Evolutionary conservation across 2,797 vertebrate species (phyloP), one percentile per base, ranked within the genome.

Genomic region (Eleutherodactylus coqui): DNA sequence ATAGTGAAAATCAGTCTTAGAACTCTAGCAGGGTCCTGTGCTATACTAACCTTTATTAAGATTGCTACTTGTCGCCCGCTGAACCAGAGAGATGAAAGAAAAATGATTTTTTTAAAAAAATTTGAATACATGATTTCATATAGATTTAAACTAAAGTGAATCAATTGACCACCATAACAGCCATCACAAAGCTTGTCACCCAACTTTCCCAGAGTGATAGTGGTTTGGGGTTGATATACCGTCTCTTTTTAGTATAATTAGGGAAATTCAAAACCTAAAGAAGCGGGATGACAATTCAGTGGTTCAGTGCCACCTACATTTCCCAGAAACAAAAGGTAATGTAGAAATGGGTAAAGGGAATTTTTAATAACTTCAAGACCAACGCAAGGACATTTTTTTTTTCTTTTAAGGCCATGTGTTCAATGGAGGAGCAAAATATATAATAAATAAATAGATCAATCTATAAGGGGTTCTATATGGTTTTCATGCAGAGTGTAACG

Each of bases 41-140:
- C 21, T 60, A 34, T 70, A 32, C 29, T n/a, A n/a, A 78, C 53
- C 21, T 70, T n/a, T 73, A 45, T 55, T 75, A 55, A 58, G 17
- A 51, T 38, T 81, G 47, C n/a, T 49, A 51, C 75, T 70, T 7
- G 49, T 34, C 55, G 36, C 75, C 85, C 79, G 75, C 69, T 75
- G 69, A 49, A 85, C 14, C 3, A 49, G 27, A 41, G 38, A 69
- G 47, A 41, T 85, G 19, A 38, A 78, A 84, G 7, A 38, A 69
- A 69, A 29, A 21, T 8, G 16, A 67, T 58, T 62, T 62, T 34
- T 8, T 36, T 67, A n/a, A n/a, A n/a, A n/a, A n/a, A n/a, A 10
- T 27, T 58, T n/a, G 55, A 27, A 58, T 58, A 58, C n/a, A 58
- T 27, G 47, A 13, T 14, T 49, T 10, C 43, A 58, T 17, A 27